These are phyloP conservation scores for Premnoplex brunnescens DNA, from an alignment of 2,797 vertebrate species.

Conservation along the genomic window DNA sequence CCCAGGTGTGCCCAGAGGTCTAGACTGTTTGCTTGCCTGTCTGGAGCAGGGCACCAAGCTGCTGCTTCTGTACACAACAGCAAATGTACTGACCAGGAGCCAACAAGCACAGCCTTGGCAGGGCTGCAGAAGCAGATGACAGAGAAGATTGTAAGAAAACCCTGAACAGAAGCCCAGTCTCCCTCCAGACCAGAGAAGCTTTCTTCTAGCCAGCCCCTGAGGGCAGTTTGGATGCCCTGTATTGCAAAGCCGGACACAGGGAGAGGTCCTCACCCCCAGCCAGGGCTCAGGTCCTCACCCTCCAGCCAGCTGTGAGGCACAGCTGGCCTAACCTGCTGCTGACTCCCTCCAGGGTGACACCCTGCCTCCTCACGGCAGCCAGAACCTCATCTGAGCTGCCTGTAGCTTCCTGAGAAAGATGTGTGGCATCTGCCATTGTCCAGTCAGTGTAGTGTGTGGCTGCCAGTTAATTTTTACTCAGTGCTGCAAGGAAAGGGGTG, in stretches of 20 bases:
- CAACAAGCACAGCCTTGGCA: background rate
- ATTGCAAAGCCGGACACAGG: background rate
- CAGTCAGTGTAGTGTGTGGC: background rate
- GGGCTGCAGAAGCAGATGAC: background rate
- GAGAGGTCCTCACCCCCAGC: background rate
- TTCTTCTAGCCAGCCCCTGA: background rate
- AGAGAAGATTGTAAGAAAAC: background rate
- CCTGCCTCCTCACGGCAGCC: fast-evolving
- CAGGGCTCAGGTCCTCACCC: background rate
- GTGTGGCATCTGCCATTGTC: background rate
- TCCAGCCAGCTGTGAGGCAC: background rate
- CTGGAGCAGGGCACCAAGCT: background rate
- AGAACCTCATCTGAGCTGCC: background rate
- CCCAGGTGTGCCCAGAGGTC: background rate
- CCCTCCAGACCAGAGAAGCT: background rate
- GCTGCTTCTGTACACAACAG: background rate
- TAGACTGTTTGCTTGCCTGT: background rate
- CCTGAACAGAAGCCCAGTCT: background rate
- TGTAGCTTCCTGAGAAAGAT: background rate
- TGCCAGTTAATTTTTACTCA: background rate
- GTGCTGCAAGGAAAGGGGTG: background rate
- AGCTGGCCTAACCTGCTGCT: background rate
- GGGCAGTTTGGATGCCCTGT: background rate
- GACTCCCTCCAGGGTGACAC: background rate
- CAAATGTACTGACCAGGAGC: background rate